Conservation (phyloP, 23 tunicate species). For the Styela plicata region DNA sequence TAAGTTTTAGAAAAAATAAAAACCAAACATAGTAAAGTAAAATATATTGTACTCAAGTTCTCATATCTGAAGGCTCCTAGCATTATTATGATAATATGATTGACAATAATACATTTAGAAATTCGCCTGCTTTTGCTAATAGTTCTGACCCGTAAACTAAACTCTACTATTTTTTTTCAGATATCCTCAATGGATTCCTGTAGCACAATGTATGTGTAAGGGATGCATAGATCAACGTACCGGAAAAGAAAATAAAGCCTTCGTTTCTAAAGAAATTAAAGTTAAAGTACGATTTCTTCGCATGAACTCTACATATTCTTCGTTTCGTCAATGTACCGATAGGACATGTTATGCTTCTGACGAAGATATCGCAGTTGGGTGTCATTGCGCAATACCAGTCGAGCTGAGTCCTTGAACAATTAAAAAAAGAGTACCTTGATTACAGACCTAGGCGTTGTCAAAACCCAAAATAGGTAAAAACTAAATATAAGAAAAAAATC, state of each 20-base stretch:
- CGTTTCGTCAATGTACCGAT: constrained; percentile 30
- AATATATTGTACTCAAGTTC: no score
- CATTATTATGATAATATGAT: no score
- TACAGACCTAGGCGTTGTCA: no score
- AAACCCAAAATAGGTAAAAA: no score
- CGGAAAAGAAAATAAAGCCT: constrained; percentile 15
- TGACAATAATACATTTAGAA: no score
- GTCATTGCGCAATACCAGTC: constrained; percentile 25
- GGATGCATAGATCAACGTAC: constrained; percentile 21
- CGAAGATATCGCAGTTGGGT: constrained; percentile 28
- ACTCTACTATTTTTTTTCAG: not conserved
- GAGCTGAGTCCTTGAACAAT: not conserved
- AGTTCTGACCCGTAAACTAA: no score
- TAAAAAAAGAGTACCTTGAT: no score
- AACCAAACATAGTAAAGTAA: no score
- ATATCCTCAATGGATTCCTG: constrained; percentile 36
- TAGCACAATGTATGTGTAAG: constrained; percentile 25
- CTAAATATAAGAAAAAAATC: no score
- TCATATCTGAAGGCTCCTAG: no score
- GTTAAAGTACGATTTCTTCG: constrained; percentile 26
- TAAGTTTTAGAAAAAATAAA: no score
- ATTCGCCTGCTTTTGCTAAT: no score
- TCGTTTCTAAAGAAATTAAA: constrained; percentile 18
- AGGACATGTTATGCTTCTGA: constrained; percentile 26
- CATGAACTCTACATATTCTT: constrained; percentile 11